Evolutionary conservation across 2,113 vertebrate species (phyloP).

Genomic region (Alces alces): DNA sequence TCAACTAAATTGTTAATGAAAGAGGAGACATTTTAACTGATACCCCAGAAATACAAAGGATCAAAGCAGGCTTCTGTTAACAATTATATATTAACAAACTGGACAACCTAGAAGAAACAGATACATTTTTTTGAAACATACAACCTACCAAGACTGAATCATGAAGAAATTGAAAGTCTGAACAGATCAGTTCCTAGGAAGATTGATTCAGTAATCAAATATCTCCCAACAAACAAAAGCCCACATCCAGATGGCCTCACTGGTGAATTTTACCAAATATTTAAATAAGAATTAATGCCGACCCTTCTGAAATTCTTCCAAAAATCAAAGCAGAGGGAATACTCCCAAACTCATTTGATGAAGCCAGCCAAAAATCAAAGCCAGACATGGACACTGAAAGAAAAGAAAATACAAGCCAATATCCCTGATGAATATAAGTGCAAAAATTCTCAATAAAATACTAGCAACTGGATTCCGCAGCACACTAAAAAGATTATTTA

Average conservation of each 20-base stretch:
- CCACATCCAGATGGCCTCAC: not conserved
- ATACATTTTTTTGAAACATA: not conserved
- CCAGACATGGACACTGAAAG: not conserved
- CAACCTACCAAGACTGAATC: not conserved
- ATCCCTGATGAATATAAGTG: not conserved
- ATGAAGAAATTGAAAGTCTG: not conserved
- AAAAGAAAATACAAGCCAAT: not conserved
- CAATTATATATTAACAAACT: not conserved
- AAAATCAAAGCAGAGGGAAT: not conserved
- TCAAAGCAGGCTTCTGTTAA: not conserved
- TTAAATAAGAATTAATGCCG: not conserved
- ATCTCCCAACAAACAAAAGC: not conserved
- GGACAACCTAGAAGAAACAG: not conserved
- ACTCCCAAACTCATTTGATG: not conserved
- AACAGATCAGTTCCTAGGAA: not conserved
- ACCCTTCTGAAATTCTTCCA: not conserved
- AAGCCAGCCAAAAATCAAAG: not conserved
- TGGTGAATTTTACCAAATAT: not conserved
- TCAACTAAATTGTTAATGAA: not conserved
- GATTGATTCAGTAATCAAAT: not conserved
- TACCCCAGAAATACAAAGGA: no score
- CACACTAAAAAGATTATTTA: not conserved
- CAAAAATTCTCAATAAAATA: not conserved
- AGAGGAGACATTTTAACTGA: not conserved
- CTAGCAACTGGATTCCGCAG: not conserved